Base-by-base conservation (phyloP, 2,888 invertebrate species). In the Liopterus haemorrhoidalis region DNA sequence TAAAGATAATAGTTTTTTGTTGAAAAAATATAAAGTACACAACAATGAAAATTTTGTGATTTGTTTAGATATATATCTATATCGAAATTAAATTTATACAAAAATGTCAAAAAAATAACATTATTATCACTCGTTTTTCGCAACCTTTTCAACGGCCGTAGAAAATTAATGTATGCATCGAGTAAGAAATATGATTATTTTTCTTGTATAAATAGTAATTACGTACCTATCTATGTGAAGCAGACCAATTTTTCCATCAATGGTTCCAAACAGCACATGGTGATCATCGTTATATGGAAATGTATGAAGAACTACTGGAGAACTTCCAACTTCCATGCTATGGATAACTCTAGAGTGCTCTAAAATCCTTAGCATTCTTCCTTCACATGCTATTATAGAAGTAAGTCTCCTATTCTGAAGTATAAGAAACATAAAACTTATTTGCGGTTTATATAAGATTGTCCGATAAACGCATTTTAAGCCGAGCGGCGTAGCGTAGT, bases 221-320 rank as follows among this genome's bases (percentile, higher is more conserved):
- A 62, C 65, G 60, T 65, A 76, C 78, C 70, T 71, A 59, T 75
- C 72, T 27, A 73, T 69, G 53, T 66, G 76, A 54, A 87, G 82
- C 8, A 93, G 75, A 54, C 94, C 90, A 39, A 96, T 75, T 24
- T 81, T 78, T 6, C 96, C 96, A 70, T 95, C 93, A 53, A 86
- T 82, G 28, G 92, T 80, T 2, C 93, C 95, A 53, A 94, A 81
- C 39, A 93, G 73, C 49, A 92, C 81, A 51, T 77, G 74, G 46
- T 83, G 73, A 52, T 80, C 78, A 44, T 81, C 79, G 49, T 84
- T 71, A 58, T 83, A 80, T 15, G 22, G 20, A 49, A 78, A 81
- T 51, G 81, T 77, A 59, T 83, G 79, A 33, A 88, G 63, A 21
- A 78, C 73, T 2, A 79, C 78, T 5, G 72, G 72, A 1, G 71